Evolutionary conservation across 2,797 vertebrate species (phyloP).

Genomic region (Poecilia gillii): DNA sequence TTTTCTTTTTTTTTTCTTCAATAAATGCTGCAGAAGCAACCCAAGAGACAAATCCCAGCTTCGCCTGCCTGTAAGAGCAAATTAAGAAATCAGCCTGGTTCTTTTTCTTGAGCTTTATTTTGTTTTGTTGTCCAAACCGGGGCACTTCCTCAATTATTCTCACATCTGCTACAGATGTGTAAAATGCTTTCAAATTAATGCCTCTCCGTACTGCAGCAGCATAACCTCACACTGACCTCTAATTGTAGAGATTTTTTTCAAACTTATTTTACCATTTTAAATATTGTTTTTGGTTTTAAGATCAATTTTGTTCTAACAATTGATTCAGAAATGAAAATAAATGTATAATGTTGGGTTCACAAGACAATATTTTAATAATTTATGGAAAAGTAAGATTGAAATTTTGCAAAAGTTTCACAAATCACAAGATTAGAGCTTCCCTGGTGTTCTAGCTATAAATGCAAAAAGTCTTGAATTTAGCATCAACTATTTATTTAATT

Average conservation of each 20-base stretch:
- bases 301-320: neutral
- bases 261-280: neutral
- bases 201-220: neutral
- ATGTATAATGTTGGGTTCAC: neutral
- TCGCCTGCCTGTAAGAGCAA: slow-evolving; percentile 9
- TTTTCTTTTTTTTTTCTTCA: slow-evolving; percentile 9
- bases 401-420: neutral
- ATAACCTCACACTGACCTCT: neutral
- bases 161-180: neutral
- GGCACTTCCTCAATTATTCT: neutral
- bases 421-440: neutral
- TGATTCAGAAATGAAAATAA: neutral
- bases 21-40: slow-evolving; percentile 54
- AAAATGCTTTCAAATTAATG: neutral
- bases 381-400: neutral
- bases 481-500: slow-evolving; percentile 21
- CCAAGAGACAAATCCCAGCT: slow-evolving; percentile 43
- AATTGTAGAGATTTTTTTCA: neutral
- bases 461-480: neutral
- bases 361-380: neutral
- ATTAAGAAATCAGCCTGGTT: slow-evolving; percentile 67
- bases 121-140: neutral
- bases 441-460: neutral
- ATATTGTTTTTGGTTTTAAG: neutral
- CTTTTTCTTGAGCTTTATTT: slow-evolving; percentile 14